Base-by-base conservation (phyloP, 2,888 invertebrate genomes). In the Mythimna ferrago region DNA sequence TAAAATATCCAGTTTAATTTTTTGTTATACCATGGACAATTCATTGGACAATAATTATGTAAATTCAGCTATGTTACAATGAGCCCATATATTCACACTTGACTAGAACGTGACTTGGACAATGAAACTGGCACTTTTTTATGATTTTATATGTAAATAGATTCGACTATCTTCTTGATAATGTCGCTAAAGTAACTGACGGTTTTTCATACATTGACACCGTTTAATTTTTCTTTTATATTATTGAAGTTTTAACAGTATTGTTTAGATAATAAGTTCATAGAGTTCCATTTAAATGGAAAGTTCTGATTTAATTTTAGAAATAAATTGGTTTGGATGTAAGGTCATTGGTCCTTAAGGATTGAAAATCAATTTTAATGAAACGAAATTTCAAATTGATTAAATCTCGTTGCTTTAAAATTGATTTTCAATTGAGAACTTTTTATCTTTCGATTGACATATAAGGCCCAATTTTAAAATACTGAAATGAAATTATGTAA, bases 1-100 rank as follows among this genome's bases (percentile, higher is more conserved):
- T 73, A 86, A 81, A 71, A 56, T 57, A 72, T 63, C 67, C 60
- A 65, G 76, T 80, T 77, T 75, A 67, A 10, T 69, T 86, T 85
- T 86, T 81, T 86, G 41, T 56, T n/a, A 41, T 2, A 57, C 71
- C 67, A 74, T 73, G 61, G 71, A 84, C 86, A 82, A 84, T 85
- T 82, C 73, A 78, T 85, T 77, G 71, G 78, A 64, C 67, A 71
- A 82, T 83, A 81, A 83, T 82, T 85, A 86, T 86, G 85, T 76
- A 66, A 60, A 86, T 85, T 66, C 48, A 62, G 60, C 66, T 71
- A 78, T 83, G 78, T 80, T 66, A 86, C 85, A 86, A 86, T 83
- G 76, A 77, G 76, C 9, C 80, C 57, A 85, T 86, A 77, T 83
- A 78, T 86, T 81, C 76, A 76, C 85, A 86, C 87, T 86, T 83